Percentiles rank a stretch among this genome's conserved stretches.
Evolutionary conservation across 2,888 invertebrate genomes (phyloP).

Genomic region (Hedya salicella): DNA sequence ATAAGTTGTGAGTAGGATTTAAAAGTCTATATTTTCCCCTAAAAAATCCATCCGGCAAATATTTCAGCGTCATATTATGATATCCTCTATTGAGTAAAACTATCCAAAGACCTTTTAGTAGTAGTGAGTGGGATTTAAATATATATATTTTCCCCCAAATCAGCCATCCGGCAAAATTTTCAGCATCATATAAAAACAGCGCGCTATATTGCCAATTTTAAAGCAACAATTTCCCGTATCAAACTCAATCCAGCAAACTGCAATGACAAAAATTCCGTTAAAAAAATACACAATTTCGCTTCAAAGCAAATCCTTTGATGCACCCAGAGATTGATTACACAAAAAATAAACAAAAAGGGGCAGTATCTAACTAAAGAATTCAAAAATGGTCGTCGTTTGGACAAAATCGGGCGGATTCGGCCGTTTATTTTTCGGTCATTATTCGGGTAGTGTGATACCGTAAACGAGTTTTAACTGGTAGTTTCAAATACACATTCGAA

Average conservation of each 20-base stretch:
- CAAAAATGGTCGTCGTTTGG: conserved; percentile 32
- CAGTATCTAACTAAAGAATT: conserved; percentile 29
- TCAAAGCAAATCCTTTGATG: conserved; percentile 26
- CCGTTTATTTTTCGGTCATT: conserved; percentile 62
- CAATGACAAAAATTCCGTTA: conserved; percentile 12
- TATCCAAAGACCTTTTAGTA: too few relatives aligned
- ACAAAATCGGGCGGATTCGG: conserved; percentile 49
- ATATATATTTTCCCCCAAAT: neutral
- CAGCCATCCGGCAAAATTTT: neutral
- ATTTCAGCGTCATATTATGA: too few relatives aligned
- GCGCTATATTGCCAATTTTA: conserved; percentile 3
- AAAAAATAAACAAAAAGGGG: conserved; percentile 15
- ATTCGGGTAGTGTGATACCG: conserved; percentile 55
- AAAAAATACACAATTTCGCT: conserved; percentile 7
- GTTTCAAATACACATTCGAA: conserved; percentile 76
- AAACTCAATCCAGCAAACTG: conserved; percentile 14
- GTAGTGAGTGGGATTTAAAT: too few relatives aligned
- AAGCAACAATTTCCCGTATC: conserved; percentile 12
- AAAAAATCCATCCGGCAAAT: too few relatives aligned
- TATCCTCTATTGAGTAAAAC: too few relatives aligned
- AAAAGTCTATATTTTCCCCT: too few relatives aligned
- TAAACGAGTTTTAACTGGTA: conserved; percentile 70
- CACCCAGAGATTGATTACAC: conserved; percentile 24
- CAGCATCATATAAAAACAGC: neutral
- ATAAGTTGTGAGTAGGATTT: too few relatives aligned